Evolutionary conservation across 2,113 vertebrate species (phyloP), one percentile per base, ranked within the genome.

Genomic region (Laticauda laticaudata): DNA sequence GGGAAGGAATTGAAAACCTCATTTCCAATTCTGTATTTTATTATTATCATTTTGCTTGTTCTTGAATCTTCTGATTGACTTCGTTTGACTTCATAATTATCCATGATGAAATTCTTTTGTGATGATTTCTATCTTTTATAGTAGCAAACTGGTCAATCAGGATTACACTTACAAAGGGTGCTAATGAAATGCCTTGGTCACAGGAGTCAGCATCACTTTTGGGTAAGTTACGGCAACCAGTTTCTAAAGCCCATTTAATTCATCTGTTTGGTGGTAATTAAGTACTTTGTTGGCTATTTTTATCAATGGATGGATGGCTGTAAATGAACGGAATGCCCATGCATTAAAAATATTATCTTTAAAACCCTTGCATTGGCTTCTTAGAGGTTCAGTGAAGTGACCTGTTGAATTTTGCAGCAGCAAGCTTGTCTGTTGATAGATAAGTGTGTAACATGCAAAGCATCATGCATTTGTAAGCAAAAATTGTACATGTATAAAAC

Each of bases 81-180:
- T 75, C 69, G 59, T 26, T 53, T 90, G 75, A 90, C 88, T 90
- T 90, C 88, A 88, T 9, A 90, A 90, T 81, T 87, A 92, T 51
- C 11, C 14, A 54, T n/a, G 18, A 88, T 86, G 81, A 86, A 48
- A 15, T 86, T 61, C 45, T 86, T 92, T 90, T 90, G 69, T 90
- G 57, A 86, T 57, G 48, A 45, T 86, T 85, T n/a, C 29, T 39
- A 48, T 39, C 59, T 45, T 3, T 85, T 64, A 89, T 14, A 85
- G 54, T 23, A 86, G 43, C n/a, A 59, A 86, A 86, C 26, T 55
- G 85, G 43, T 43, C 88, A 93, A 43, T 53, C 64, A 89, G 53
- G n/a, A 4, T 55, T 90, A 81, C 56, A 95, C 43, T 93, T 56
- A 87, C 95, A 94, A 93, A 92, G 89, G 54, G 26, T 93, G 91